Conservation (phyloP, 2,113 vertebrate genomes). For the Ptychochromis oligacanthus region DNA sequence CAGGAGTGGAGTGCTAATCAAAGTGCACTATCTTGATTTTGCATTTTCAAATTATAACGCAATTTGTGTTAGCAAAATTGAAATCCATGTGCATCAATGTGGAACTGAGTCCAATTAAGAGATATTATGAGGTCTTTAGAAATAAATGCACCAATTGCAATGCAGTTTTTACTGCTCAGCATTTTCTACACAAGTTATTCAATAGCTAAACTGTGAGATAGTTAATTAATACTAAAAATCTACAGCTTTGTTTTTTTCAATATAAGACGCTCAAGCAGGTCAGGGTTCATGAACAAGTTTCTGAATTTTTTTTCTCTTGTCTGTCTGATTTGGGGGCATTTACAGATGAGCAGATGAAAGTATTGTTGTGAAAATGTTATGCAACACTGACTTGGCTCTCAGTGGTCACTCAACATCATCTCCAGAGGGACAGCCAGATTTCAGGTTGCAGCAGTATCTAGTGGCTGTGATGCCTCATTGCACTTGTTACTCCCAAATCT, state of each 20-base stretch:
- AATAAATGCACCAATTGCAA: not conserved
- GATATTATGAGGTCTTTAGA: conserved; percentile 17
- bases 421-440: conserved; percentile 15
- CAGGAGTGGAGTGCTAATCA: conserved; percentile 26
- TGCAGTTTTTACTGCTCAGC: not conserved
- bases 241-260: not conserved
- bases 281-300: not conserved
- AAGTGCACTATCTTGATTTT: conserved; percentile 26
- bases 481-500: conserved; percentile 27
- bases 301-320: not conserved
- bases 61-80: conserved; percentile 29
- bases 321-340: conserved; percentile 17
- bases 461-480: conserved; percentile 54
- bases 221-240: not conserved
- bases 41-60: conserved; percentile 7
- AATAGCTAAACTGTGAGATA: not conserved
- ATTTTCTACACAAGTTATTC: not conserved
- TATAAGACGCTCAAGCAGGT: not conserved
- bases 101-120: conserved; percentile 57
- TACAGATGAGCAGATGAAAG: conserved; percentile 30
- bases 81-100: conserved; percentile 29
- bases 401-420: not conserved
- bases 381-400: conserved; percentile 6
- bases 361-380: conserved; percentile 6
- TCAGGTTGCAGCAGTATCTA: conserved; percentile 69